phyloP scores from a whole-genome alignment of 2,888 invertebrate species.

The Drosophila anceps region DNA sequence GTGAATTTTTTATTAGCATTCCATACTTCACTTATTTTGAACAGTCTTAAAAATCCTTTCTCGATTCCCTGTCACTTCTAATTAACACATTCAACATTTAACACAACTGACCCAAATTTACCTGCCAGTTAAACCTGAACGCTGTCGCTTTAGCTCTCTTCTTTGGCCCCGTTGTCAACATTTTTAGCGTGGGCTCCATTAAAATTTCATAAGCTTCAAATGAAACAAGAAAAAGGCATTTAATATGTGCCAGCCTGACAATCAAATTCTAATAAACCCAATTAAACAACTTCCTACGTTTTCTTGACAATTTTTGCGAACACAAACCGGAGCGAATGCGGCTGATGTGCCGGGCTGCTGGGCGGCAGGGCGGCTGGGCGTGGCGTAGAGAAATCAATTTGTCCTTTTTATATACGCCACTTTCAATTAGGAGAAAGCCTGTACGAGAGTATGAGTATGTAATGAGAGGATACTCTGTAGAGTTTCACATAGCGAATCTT shows the following conservation, averaged over 20 bases:
- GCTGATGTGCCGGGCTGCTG: not conserved
- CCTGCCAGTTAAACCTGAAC: not conserved
- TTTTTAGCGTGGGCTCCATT: constrained; percentile 51
- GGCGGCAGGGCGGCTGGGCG: not conserved
- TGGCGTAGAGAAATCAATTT: constrained; percentile 26
- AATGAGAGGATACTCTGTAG: not conserved
- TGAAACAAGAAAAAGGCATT: constrained; percentile 69
- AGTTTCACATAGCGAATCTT: too few species aligned
- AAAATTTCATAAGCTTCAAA: constrained; percentile 61
- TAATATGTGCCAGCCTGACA: constrained; percentile 56
- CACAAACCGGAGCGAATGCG: not conserved
- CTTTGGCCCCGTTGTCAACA: not conserved
- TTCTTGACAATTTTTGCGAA: constrained; percentile 33
- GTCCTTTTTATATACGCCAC: not conserved
- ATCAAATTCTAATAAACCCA: constrained; percentile 65
- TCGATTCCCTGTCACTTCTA: constrained; percentile 50
- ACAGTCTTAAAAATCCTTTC: constrained; percentile 40
- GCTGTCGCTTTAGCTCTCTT: too few species aligned
- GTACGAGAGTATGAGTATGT: not conserved
- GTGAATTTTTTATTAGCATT: not conserved
- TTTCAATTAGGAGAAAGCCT: constrained; percentile 1
- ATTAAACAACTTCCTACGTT: constrained; percentile 55
- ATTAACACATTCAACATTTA: constrained; percentile 43
- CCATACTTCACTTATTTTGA: constrained; percentile 2
- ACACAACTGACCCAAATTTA: constrained; percentile 45